Evolutionary conservation across 2,113 vertebrate genomes (phyloP).

Genomic region (Mustelus asterias): DNA sequence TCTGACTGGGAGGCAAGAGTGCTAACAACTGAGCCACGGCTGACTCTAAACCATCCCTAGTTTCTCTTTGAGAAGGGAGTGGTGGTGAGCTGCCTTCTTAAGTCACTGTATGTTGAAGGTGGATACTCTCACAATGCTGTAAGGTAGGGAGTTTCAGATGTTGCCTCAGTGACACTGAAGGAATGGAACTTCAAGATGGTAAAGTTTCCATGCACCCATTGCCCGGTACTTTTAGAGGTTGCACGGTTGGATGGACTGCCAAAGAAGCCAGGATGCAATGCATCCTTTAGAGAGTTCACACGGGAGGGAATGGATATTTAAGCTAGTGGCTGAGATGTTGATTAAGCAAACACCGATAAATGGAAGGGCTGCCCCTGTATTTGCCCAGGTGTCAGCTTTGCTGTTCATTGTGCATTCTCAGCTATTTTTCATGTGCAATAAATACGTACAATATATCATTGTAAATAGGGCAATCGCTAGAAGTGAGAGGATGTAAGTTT

Average conservation of each 20-base stretch:
- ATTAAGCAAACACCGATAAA: neutral
- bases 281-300: neutral
- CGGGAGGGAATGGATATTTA: neutral
- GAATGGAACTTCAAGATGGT: neutral
- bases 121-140: neutral
- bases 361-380: neutral
- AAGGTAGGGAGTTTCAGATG: neutral
- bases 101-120: neutral
- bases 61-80: neutral
- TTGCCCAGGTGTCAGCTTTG: neutral
- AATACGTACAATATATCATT: neutral
- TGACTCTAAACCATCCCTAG: neutral
- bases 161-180: neutral
- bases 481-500: neutral
- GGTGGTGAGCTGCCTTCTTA: neutral
- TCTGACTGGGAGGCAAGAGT: too few species aligned
- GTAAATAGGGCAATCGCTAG: neutral
- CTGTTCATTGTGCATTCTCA: neutral
- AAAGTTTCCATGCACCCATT: neutral
- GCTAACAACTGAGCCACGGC: too few species aligned
- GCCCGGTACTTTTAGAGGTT: neutral
- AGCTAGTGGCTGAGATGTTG: neutral
- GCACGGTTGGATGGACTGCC: neutral
- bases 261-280: neutral
- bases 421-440: neutral